Evolutionary conservation across 2,888 invertebrate genomes (phyloP).

Genomic region (Orthosia gothica): DNA sequence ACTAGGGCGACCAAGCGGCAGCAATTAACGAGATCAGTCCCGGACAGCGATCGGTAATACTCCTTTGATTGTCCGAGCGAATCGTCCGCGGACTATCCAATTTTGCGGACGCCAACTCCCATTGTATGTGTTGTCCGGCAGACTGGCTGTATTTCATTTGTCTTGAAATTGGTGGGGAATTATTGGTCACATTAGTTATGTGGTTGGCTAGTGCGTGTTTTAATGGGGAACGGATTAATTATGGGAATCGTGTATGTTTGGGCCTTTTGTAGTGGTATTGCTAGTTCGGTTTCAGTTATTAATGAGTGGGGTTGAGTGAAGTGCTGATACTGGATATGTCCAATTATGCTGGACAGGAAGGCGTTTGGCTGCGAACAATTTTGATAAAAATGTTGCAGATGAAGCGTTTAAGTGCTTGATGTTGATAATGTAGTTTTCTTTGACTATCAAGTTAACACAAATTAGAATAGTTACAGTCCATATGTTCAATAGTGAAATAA

Average conservation of each 20-base stretch:
- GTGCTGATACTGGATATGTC: not conserved
- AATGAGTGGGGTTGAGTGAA: not conserved
- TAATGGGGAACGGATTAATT: conserved; percentile 27
- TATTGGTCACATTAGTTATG: conserved; percentile 46
- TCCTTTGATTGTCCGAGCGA: conserved; percentile 69
- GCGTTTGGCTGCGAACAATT: not conserved
- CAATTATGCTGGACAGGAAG: not conserved
- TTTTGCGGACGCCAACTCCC: conserved; percentile 59
- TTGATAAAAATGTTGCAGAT: too few species aligned
- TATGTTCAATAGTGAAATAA: too few species aligned
- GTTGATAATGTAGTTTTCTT: not conserved
- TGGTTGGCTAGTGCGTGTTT: conserved; percentile 17
- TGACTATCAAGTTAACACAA: not conserved
- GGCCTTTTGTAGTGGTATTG: not conserved
- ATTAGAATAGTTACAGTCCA: too few species aligned
- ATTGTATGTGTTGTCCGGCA: conserved; percentile 56
- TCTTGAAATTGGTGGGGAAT: conserved; percentile 56
- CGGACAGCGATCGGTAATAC: conserved; percentile 64
- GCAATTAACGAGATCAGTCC: conserved; percentile 69
- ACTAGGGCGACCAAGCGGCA: conserved; percentile 63
- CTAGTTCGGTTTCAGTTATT: not conserved
- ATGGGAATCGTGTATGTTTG: not conserved
- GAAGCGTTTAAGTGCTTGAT: too few species aligned
- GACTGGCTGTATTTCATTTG: conserved; percentile 56
- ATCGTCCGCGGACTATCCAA: conserved; percentile 67